Base-by-base conservation (phyloP, 2,888 invertebrate genomes). In the Eugnorisma glareosa region DNA sequence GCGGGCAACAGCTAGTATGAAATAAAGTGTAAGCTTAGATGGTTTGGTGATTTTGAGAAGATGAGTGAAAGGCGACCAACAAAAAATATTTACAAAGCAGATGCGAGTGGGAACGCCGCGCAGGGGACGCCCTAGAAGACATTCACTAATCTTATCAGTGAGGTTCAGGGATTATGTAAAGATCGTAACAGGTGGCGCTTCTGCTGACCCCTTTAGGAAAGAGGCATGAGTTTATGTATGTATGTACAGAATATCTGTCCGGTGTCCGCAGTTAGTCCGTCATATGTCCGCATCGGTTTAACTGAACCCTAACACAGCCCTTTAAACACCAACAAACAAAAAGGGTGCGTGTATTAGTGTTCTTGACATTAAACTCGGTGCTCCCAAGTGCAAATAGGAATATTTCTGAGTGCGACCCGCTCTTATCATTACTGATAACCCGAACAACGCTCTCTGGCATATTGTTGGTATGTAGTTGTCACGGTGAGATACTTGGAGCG, bases 401-500 rank as follows among this genome's bases (percentile, higher is more conserved):
- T 85, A 85, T 85, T 86, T 82, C 88, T 74, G 79, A 64, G 70
- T 63, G 63, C 69, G 76, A 73, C 75, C 73, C 75, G 28, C 28
- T n/a, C 35, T 82, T 86, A 86, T 86, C 86, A 37, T 11, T n/a
- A 1, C 24, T 35, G 86, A 86, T 86, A 86, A 86, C 86, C 88
- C 86, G 79, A 57, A 28, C 84, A 80, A 84, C 61, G 87, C 73
- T 75, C 87, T 77, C 72, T 74, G 71, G 15, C 40, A 43, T 24
- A 43, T 54, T 67, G 35, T 72, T 35, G 37, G 40, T 63, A 54
- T 54, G 51, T 73, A 45, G 67, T 73, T 73, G 86, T 70, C 69
- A 86, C 72, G 66, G 67, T 61, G n/a, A 48, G 57, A 51, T 21
- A 59, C 76, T n/a, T 18, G 43, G 28, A 63, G 57, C 24, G 51